Base-by-base conservation (phyloP, 2,888 invertebrate species). In the Petrophora chlorosata region DNA sequence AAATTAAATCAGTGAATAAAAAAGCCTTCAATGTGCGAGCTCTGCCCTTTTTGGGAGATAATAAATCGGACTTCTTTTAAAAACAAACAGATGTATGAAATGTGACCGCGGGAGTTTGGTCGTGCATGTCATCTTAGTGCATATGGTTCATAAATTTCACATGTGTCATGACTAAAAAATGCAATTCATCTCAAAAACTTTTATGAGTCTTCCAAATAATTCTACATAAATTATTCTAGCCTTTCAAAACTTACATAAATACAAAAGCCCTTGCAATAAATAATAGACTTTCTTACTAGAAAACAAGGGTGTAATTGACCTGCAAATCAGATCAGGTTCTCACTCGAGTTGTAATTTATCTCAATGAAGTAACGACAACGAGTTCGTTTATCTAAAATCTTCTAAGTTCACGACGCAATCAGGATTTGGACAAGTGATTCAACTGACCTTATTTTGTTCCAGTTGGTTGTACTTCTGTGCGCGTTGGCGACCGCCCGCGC, bases 401-500 rank as follows among this genome's bases (percentile, higher is more conserved):
- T 28, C 36, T 41, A 42, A 52, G n/a, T 33, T 29, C 33, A 25
- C 29, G 45, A 32, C 19, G 46, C 41, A 46, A 52, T 30, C 30
- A 50, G 35, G 48, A 43, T 25, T 32, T 32, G 17, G 17, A 38
- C 26, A 17, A 10, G 25, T 41, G 47, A 46, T 15, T 55, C 38
- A 48, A 22, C 12, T 54, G 16, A 43, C 50, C 40, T 61, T 56
- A 41, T 43, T 32, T 56, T 58, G 43, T 80, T 76, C 14, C 80
- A 84, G 92, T 79, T 92, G 63, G 67, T 93, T 67, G 79, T 92
- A 49, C 76, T 93, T 62, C 85, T 89, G 74, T 87, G 92, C 67
- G 79, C 89, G 57, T 79, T 93, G 76, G 92, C 92, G 44, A 84
- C 86, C 36, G 92, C 89, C 62, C 90, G 84, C 67, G 93, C 93